These are phyloP conservation scores for Pseudomyrmex concolor DNA, from an alignment of 1,140 invertebrate species.

Conservation along the genomic window DNA sequence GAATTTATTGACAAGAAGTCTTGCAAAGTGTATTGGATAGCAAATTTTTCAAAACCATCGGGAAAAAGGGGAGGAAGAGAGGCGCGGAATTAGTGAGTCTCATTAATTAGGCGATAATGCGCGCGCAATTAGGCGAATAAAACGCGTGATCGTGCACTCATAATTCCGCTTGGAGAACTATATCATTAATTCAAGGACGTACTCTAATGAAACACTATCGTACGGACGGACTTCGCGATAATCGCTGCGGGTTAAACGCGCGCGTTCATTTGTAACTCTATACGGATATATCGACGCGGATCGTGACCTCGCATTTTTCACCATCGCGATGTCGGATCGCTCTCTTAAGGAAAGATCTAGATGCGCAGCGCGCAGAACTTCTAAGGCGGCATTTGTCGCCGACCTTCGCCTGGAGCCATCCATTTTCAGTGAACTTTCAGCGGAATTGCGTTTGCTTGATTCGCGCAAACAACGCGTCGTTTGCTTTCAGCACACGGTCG, in stretches of 20 bases:
- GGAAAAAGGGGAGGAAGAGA: too few relatives aligned
- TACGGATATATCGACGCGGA: constrained; percentile 60
- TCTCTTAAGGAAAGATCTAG: constrained; percentile 69
- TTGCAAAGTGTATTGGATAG: neutral
- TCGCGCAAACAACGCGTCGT: neutral
- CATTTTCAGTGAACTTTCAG: constrained; percentile 57
- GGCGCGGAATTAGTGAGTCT: neutral
- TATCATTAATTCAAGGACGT: constrained; percentile 49
- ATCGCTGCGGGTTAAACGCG: constrained; percentile 41
- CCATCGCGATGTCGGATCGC: constrained; percentile 66
- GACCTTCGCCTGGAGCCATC: constrained; percentile 63
- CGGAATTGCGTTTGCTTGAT: constrained; percentile 26
- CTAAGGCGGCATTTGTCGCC: neutral
- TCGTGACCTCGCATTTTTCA: constrained; percentile 73
- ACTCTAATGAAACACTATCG: constrained; percentile 56
- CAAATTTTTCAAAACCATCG: neutral
- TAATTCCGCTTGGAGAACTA: constrained; percentile 24
- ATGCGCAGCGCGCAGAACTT: constrained; percentile 48
- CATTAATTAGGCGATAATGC: constrained; percentile 39
- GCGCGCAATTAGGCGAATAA: constrained; percentile 38
- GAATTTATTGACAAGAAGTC: neutral
- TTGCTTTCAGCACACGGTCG: neutral
- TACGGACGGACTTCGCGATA: constrained; percentile 64
- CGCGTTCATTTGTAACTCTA: constrained; percentile 35
- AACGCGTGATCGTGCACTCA: neutral